Conservation (phyloP, 2,888 invertebrate species). For the Cataglyphis livida region DNA sequence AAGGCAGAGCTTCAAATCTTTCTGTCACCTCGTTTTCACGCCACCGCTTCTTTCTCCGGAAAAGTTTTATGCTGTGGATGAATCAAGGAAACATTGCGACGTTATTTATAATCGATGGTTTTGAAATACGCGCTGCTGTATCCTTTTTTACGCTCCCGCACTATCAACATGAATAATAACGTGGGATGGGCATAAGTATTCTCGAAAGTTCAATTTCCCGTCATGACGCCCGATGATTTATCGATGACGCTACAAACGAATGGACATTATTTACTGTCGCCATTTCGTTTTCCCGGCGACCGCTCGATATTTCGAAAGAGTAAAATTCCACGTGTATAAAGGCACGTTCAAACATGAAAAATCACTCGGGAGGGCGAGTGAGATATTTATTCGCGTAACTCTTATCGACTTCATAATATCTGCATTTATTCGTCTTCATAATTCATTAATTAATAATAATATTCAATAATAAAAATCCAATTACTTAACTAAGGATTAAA, state of each 20-base stretch:
- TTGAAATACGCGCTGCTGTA: conserved; percentile 61
- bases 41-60: background rate
- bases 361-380: conserved; percentile 40
- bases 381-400: conserved; percentile 1
- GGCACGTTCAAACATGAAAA: conserved; percentile 61
- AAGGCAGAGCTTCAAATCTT: background rate
- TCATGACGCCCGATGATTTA: conserved; percentile 71
- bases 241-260: conserved; percentile 70
- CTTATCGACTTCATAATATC: conserved; percentile 15
- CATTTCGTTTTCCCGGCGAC: conserved; percentile 37
- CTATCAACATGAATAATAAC: conserved; percentile 74
- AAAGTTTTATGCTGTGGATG: conserved; percentile 28
- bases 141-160: conserved; percentile 41
- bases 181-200: conserved; percentile 73
- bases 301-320: conserved; percentile 61
- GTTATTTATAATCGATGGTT: conserved; percentile 65
- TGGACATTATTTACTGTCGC: conserved; percentile 73
- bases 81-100: conserved; percentile 52
- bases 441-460: background rate
- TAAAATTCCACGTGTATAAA: conserved; percentile 60
- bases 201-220: conserved; percentile 76
- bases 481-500: conserved; percentile 7
- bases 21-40: background rate
- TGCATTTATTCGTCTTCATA: background rate
- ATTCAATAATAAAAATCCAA: background rate